Evolutionary conservation across 2,113 vertebrate species (phyloP).

Genomic region (Genyomyrus donnyi): DNA sequence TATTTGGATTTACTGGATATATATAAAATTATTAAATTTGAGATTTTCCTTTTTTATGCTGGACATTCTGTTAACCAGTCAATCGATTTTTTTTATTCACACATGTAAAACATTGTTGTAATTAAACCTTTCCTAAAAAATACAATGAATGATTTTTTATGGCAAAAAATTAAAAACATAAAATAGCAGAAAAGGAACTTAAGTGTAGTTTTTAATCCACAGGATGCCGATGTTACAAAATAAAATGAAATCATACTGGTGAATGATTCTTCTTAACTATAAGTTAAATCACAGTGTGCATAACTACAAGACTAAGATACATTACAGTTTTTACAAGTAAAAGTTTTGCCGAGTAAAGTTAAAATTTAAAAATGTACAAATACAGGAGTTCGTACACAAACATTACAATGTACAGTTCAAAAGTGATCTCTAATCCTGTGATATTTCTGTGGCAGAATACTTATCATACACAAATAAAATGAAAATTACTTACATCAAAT

Average conservation of each 20-base stretch:
- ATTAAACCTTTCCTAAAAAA: not conserved
- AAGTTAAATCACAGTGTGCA: not conserved
- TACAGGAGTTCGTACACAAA: not conserved
- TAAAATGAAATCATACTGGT: not conserved
- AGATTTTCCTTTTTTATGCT: not conserved
- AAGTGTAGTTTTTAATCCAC: not conserved
- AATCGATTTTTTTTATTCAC: not conserved
- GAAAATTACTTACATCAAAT: slow-evolving; percentile 60
- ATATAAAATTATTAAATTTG: not conserved
- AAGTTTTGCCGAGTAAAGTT: not conserved
- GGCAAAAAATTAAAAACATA: not conserved
- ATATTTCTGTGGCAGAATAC: not conserved
- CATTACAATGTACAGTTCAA: not conserved
- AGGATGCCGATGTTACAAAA: not conserved
- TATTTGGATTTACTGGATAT: not conserved
- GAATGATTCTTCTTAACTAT: not conserved
- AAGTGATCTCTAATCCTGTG: not conserved
- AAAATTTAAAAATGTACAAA: not conserved
- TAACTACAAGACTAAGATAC: not conserved
- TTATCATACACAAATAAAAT: not conserved
- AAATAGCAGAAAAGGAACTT: not conserved
- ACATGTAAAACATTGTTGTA: not conserved
- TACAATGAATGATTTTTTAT: not conserved
- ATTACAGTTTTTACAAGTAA: not conserved
- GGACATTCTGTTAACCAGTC: not conserved